Evolutionary conservation across 1,140 invertebrate species (phyloP).

Genomic region (Lineus longissimus): DNA sequence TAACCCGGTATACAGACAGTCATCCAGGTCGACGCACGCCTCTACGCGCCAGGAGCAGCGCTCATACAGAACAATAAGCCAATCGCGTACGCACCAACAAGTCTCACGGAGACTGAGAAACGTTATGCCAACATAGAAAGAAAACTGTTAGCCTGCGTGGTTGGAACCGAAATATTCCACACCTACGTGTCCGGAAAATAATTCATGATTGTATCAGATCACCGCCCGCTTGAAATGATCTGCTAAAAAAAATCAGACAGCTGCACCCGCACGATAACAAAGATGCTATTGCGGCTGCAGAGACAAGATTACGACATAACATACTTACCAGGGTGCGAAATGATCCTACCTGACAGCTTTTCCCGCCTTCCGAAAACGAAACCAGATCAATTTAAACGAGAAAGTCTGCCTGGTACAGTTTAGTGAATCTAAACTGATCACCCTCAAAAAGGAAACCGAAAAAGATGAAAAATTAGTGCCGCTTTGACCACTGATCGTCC

Average conservation of each 20-base stretch:
- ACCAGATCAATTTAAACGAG: no score
- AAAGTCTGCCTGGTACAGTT: no score
- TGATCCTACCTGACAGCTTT: conserved; percentile 15
- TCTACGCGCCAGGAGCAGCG: conserved; percentile 48
- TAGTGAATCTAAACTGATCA: no score
- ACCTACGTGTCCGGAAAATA: conserved; percentile 38
- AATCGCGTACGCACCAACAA: conserved; percentile 52
- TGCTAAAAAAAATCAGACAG: conserved; percentile 20
- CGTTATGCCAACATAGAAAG: conserved; percentile 56
- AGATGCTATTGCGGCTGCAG: conserved; percentile 40
- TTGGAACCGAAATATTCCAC: conserved; percentile 49
- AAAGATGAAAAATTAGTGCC: no score
- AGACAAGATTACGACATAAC: conserved; percentile 37
- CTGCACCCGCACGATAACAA: conserved; percentile 17
- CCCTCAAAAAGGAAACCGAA: no score
- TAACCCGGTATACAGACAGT: conserved; percentile 22
- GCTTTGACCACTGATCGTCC: not conserved
- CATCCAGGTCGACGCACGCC: conserved; percentile 28
- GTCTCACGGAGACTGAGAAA: conserved; percentile 49
- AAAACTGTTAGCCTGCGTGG: conserved; percentile 56
- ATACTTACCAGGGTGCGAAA: conserved; percentile 48
- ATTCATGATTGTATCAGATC: conserved; percentile 18
- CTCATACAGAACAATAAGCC: conserved; percentile 53
- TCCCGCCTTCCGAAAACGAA: no score
- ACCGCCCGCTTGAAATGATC: conserved; percentile 24